These are phyloP conservation scores for Ochlodes sylvanus DNA, from an alignment of 2,888 invertebrate species.

Conservation along the genomic window DNA sequence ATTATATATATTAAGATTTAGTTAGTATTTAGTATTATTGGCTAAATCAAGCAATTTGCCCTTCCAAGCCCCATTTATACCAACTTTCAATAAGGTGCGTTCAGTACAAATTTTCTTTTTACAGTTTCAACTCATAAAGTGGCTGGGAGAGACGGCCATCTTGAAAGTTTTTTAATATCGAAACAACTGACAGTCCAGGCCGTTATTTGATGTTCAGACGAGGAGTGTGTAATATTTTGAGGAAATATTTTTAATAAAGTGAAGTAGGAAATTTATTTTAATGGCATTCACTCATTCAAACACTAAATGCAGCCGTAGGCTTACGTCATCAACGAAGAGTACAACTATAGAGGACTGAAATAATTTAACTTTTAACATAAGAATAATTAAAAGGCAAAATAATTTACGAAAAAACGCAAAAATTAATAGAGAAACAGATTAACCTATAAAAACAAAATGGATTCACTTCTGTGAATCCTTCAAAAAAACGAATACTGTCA, in stretches of 20 bases:
- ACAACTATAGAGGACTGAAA: no score
- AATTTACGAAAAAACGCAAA: background rate
- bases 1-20: no score
- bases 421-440: background rate
- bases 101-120: slow-evolving; percentile 28
- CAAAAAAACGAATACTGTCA: no score
- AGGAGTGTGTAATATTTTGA: slow-evolving; percentile 25
- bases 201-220: slow-evolving; percentile 43
- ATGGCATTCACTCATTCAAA: no score
- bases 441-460: no score
- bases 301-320: no score
- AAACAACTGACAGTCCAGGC: slow-evolving; percentile 50
- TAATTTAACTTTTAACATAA: background rate
- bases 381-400: no score
- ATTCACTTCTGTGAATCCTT: no score
- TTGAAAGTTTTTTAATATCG: slow-evolving; percentile 62
- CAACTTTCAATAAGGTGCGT: slow-evolving; percentile 1
- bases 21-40: no score
- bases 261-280: background rate
- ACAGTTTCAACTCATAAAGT: slow-evolving; percentile 36
- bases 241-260: background rate
- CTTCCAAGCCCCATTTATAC: no score
- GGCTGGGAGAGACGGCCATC: slow-evolving; percentile 34
- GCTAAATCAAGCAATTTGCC: no score
- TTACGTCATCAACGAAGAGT: no score